These are phyloP conservation scores for Lamproptera curius DNA, from an alignment of 2,888 invertebrate genomes.

Conservation along the genomic window DNA sequence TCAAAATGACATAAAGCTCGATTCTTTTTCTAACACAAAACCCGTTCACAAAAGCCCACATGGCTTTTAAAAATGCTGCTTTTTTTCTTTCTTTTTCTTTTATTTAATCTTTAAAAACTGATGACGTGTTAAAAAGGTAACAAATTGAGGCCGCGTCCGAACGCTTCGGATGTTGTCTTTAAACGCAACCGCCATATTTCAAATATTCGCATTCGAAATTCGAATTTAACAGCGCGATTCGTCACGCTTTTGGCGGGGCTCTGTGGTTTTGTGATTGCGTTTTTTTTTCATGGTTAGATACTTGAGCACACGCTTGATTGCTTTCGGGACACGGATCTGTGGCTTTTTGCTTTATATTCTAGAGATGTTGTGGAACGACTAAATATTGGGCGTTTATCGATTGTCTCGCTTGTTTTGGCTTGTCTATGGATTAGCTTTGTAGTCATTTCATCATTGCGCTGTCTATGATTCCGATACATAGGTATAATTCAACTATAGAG, in stretches of 20 bases:
- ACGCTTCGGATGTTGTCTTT: constrained; percentile 41
- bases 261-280: constrained; percentile 18
- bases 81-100: constrained; percentile 40
- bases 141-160: constrained; percentile 42
- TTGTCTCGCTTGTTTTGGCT: constrained; percentile 12
- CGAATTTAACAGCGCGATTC: constrained; percentile 43
- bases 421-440: not conserved
- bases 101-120: constrained; percentile 68
- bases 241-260: constrained; percentile 38
- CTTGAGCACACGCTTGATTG: constrained; percentile 22
- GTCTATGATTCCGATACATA: too few species aligned
- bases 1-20: constrained; percentile 76
- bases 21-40: constrained; percentile 60
- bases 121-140: constrained; percentile 76
- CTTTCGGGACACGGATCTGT: constrained; percentile 18
- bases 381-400: constrained; percentile 9
- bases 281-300: constrained; percentile 19
- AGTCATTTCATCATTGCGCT: too few species aligned
- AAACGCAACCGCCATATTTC: constrained; percentile 52
- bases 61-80: constrained; percentile 38
- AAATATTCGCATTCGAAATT: constrained; percentile 50
- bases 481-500: too few species aligned
- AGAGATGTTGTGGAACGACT: constrained; percentile 1
- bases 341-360: constrained; percentile 18
- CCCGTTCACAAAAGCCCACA: constrained; percentile 67